Evolutionary conservation across 2,888 invertebrate species (phyloP).

Genomic region (Limnephilus auricula): DNA sequence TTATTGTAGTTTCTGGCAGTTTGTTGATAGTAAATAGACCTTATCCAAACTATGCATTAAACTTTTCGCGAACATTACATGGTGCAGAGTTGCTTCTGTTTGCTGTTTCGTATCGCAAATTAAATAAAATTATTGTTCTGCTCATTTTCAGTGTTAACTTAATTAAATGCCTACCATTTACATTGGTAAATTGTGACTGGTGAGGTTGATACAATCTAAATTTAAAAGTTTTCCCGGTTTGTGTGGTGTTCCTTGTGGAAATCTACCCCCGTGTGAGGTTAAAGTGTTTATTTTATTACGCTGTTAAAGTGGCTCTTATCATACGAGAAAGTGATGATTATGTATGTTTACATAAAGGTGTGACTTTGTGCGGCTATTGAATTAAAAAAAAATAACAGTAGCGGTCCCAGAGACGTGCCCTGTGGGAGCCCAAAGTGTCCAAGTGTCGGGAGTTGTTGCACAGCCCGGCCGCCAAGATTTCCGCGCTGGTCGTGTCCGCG

Average conservation of each 20-base stretch:
- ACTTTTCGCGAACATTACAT: not conserved
- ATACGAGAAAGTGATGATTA: not conserved
- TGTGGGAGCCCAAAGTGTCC: conserved; percentile 17
- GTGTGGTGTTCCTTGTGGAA: not conserved
- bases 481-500: conserved; percentile 53
- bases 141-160: not conserved
- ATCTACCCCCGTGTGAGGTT: not conserved
- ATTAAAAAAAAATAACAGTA: not conserved
- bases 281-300: not conserved
- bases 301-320: not conserved
- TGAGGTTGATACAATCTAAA: not conserved
- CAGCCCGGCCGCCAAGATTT: conserved; percentile 47
- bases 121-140: not conserved
- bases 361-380: not conserved
- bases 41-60: not conserved
- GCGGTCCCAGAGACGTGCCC: not conserved
- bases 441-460: conserved; percentile 9
- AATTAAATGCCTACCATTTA: not conserved
- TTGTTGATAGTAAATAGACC: not conserved
- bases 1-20: not conserved
- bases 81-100: not conserved
- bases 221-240: not conserved
- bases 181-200: not conserved
- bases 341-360: not conserved
- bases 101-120: not conserved